These are phyloP conservation scores for Enteromius afrohamiltoni DNA, from an alignment of 2,797 vertebrate species.

Conservation along the genomic window DNA sequence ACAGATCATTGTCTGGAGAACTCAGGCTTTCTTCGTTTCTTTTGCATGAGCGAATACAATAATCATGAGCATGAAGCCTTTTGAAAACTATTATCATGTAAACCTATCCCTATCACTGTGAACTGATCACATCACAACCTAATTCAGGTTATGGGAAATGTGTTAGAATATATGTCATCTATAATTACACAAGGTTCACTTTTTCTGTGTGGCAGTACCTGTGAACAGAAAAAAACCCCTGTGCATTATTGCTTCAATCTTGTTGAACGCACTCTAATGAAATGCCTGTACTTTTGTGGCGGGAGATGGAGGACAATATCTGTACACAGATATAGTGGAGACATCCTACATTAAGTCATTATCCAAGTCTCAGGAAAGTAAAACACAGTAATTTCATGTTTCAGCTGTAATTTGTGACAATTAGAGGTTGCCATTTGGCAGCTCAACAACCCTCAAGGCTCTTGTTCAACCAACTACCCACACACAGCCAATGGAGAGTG, in stretches of 20 bases:
- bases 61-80: background rate
- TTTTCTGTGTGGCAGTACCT: background rate
- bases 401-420: constrained; percentile 39
- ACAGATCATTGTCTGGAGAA: background rate
- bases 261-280: background rate
- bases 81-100: background rate
- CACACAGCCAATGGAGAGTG: background rate
- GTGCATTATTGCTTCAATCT: background rate
- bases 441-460: background rate
- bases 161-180: constrained; percentile 2
- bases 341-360: constrained; percentile 27
- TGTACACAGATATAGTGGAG: background rate
- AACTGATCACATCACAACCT: background rate
- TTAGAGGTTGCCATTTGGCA: constrained; percentile 20
- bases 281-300: background rate
- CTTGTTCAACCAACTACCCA: constrained; percentile 11
- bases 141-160: background rate
- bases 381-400: constrained; percentile 24
- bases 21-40: background rate
- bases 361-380: constrained; percentile 36
- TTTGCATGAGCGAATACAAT: background rate
- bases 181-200: background rate
- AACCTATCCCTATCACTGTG: background rate
- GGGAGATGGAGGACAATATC: background rate
- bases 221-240: background rate